Percentiles rank a stretch among this genome's conserved stretches.
These are phyloP conservation scores for Pygoscelis antarcticus DNA, from an alignment of 2,113 vertebrate species.

Conservation along the genomic window DNA sequence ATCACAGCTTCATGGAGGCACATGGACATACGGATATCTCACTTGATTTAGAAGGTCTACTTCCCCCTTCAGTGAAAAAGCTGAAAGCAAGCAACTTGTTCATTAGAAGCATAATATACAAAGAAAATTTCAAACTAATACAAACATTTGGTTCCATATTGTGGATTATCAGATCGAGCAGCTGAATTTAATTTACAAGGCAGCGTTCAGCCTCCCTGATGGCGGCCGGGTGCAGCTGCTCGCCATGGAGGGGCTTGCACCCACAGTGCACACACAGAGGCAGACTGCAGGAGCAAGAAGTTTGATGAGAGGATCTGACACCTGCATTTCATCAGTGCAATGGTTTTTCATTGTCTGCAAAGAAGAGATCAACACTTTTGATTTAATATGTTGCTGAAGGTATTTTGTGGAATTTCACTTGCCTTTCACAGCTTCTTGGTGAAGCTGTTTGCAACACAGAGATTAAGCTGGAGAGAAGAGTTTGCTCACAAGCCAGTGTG, in stretches of 20 bases:
- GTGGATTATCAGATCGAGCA: neutral
- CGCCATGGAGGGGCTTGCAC: neutral
- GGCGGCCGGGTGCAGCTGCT: neutral
- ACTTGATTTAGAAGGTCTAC: neutral
- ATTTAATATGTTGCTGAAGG: neutral
- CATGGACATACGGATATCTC: rapidly evolving
- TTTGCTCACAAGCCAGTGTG: neutral
- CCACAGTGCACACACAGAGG: neutral
- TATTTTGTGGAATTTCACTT: neutral
- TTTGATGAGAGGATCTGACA: rapidly evolving
- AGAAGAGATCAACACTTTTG: neutral
- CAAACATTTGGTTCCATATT: rapidly evolving
- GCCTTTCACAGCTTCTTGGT: neutral
- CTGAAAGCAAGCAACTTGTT: neutral
- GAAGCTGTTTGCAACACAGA: neutral
- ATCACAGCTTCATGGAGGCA: neutral
- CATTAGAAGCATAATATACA: neutral
- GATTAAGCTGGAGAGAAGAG: neutral
- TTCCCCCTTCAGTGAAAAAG: neutral
- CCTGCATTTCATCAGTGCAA: neutral
- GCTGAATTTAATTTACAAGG: neutral
- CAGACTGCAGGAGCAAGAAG: neutral
- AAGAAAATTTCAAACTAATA: neutral
- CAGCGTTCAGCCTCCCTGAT: neutral
- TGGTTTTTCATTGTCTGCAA: neutral